Conservation (phyloP, 2,888 invertebrate genomes). For the Chrysolina haemoptera region DNA sequence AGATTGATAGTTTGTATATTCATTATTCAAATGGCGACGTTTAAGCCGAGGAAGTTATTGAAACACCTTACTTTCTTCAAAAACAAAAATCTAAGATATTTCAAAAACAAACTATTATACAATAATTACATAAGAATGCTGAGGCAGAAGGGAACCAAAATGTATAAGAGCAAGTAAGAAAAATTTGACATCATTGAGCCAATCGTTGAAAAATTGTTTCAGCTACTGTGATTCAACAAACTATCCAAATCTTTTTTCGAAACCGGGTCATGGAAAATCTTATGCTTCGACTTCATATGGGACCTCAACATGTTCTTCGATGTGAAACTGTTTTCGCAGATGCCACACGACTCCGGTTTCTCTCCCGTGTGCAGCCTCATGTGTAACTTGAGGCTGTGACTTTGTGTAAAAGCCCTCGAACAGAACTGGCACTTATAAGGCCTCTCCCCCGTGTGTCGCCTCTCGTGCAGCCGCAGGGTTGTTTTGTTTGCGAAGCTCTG, state of each 20-base stretch:
- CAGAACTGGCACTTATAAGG: constrained; percentile 74
- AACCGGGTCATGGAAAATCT: constrained; percentile 40
- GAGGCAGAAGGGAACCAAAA: no score
- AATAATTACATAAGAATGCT: no score
- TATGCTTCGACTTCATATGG: constrained; percentile 64
- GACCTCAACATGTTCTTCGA: constrained; percentile 58
- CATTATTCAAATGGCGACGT: no score
- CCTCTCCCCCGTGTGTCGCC: constrained; percentile 72
- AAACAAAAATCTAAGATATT: no score
- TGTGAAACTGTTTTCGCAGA: constrained; percentile 60
- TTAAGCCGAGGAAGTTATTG: no score
- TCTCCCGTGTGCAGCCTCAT: constrained; percentile 68
- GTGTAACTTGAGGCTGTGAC: constrained; percentile 54
- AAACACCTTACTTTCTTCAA: no score
- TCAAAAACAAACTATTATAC: no score
- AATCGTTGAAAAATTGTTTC: neutral
- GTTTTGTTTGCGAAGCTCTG: constrained; percentile 74
- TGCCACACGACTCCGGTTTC: constrained; percentile 69
- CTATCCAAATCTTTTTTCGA: constrained; percentile 36
- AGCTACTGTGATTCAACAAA: neutral
- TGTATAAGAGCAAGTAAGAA: neutral
- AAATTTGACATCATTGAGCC: neutral
- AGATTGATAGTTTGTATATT: no score
- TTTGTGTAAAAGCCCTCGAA: constrained; percentile 71
- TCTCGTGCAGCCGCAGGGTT: constrained; percentile 72